Conservation (phyloP, 1,140 invertebrate species). For the Brachionus asplanchnoidis region DNA sequence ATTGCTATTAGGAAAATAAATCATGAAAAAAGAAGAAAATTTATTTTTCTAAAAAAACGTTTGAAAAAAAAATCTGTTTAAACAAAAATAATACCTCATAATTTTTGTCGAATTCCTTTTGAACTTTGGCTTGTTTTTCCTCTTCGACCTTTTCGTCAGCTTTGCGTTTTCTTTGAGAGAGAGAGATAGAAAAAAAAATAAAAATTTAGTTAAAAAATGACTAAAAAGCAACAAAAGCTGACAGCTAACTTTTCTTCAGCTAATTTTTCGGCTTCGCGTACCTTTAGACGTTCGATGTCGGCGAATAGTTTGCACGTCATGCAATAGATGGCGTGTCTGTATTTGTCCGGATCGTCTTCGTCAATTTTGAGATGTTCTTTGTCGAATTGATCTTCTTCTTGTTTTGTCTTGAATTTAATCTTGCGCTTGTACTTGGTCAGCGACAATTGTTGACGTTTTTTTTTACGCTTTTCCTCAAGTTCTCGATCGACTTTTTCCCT, state of each 20-base stretch:
- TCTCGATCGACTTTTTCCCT: conserved; percentile 63
- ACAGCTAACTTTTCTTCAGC: conserved; percentile 72
- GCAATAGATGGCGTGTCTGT: conserved; percentile 36
- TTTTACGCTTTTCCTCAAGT: conserved; percentile 41
- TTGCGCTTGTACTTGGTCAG: conserved; percentile 11
- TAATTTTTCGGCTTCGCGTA: conserved; percentile 69
- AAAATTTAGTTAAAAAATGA: neutral
- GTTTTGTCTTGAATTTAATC: conserved; percentile 36
- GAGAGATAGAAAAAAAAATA: neutral
- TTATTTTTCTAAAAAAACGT: too few species aligned
- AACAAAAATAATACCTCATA: conserved; percentile 84
- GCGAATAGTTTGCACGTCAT: conserved; percentile 94
- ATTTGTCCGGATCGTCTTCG: conserved; percentile 82
- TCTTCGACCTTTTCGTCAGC: conserved; percentile 85
- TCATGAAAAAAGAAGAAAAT: too few species aligned
- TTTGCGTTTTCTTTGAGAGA: conserved; percentile 69
- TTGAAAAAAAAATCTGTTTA: too few species aligned
- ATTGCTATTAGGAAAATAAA: too few species aligned
- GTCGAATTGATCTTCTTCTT: conserved; percentile 13
- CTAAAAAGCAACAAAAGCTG: neutral
- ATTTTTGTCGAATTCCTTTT: conserved; percentile 94
- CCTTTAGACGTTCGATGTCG: conserved; percentile 78
- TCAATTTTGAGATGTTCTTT: conserved; percentile 62
- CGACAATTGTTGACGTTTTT: neutral
- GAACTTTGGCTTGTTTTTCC: conserved; percentile 77